Conservation (phyloP, 1,140 invertebrate genomes). For the Pissodes strobi region DNA sequence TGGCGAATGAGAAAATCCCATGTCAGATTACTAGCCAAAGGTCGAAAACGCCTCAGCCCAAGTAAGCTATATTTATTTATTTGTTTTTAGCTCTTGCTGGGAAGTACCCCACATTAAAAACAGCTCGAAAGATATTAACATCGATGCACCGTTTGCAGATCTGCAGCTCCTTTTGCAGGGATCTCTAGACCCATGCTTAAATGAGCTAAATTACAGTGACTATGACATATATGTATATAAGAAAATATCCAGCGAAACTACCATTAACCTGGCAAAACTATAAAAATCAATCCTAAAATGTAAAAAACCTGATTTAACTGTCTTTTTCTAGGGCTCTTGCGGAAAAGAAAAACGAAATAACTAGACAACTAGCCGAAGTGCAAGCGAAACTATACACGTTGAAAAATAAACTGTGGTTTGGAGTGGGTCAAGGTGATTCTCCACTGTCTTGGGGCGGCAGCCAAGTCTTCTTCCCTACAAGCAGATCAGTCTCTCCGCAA, state of each 20-base stretch:
- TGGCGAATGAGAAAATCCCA: slow-evolving; percentile 30
- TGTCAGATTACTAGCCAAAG: slow-evolving; percentile 9
- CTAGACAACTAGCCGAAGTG: slow-evolving; percentile 50
- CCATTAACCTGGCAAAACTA: neutral
- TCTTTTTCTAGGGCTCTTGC: slow-evolving; percentile 15
- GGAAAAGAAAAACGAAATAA: slow-evolving; percentile 41
- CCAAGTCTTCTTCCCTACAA: slow-evolving; percentile 14
- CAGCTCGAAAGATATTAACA: too few relatives aligned
- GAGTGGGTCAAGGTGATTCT: slow-evolving; percentile 48
- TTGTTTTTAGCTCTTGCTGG: neutral
- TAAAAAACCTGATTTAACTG: neutral
- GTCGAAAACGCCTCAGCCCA: slow-evolving; percentile 22
- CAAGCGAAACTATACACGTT: slow-evolving; percentile 52
- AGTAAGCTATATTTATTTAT: slow-evolving; percentile 8
- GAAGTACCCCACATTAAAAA: too few relatives aligned
- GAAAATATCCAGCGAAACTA: neutral
- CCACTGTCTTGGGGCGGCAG: slow-evolving; percentile 63
- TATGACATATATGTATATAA: neutral
- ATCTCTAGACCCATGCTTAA: too few relatives aligned
- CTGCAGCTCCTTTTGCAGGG: too few relatives aligned
- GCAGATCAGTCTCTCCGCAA: slow-evolving; percentile 10
- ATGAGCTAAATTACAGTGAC: too few relatives aligned
- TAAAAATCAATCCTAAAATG: neutral
- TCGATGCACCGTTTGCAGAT: too few relatives aligned
- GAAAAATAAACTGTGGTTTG: slow-evolving; percentile 54